Evolutionary conservation across 2,797 vertebrate species (phyloP), one percentile per base, ranked within the genome.

Genomic region (Phoxinus dragarum): DNA sequence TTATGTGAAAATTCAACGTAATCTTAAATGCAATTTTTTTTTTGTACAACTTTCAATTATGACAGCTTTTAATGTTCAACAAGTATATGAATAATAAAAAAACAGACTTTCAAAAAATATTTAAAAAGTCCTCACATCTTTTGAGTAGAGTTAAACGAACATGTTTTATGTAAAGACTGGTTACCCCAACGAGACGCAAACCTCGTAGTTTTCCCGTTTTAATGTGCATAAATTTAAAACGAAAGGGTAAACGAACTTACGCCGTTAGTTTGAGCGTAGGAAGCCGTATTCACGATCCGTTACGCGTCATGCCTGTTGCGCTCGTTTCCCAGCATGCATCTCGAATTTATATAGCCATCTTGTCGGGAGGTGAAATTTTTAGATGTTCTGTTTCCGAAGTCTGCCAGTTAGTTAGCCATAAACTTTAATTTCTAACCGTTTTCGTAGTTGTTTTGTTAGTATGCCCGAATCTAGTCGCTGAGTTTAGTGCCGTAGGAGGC

Each of bases 331-430:
- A 93, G 86, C 82, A 94, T 96, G 94, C 91, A 90, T 11, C 19
- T 89, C 88, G 87, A 85, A 79, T 90, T 93, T 93, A 92, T 92
- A 95, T 94, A 95, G 95, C 95, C 95, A 96, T 96, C 95, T 96
- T 96, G 95, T 95, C 93, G 92, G 93, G 92, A 92, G 92, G 93
- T 93, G 92, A 42, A 93, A 90, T 87, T 88, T 92, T 87, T 84
- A 82, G 88, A 89, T 86, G 84, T 91, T 89, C 88, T 52, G 88
- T 91, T 90, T 85, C 88, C 84, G 89, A 91, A 90, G 84, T 86
- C 80, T 88, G 21, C 54, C 19, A 77, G 89, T 75, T 83, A 90
- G 88, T 82, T 31, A 77, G 54, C 49, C 61, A 17, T 21, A 68
- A 80, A 86, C 61, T 69, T 86, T 76, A 6, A 34, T 76, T 75